Conservation (phyloP, 2,113 vertebrate species). For the Micromys minutus region DNA sequence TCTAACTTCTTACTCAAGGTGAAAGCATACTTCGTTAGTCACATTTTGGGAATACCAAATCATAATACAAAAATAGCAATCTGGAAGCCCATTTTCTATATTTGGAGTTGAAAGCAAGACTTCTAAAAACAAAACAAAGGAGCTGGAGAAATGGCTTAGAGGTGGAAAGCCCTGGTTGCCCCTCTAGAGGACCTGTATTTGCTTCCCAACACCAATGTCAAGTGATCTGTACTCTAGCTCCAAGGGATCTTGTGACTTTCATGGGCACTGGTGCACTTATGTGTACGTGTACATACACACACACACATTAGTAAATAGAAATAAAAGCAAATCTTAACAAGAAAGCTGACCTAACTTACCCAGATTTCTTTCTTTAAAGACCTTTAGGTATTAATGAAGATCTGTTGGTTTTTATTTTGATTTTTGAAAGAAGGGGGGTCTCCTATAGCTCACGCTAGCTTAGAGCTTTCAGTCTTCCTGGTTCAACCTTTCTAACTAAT, state of each 20-base stretch:
- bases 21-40: background rate
- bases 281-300: too few relatives aligned
- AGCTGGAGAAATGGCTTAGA: background rate
- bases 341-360: background rate
- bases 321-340: background rate
- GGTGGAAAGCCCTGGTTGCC: background rate
- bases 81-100: background rate
- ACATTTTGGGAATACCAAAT: background rate
- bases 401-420: background rate
- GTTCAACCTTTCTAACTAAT: background rate
- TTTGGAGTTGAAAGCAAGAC: background rate
- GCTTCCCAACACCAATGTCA: background rate
- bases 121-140: background rate
- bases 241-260: background rate
- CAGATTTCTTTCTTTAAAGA: background rate
- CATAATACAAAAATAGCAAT: background rate
- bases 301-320: background rate
- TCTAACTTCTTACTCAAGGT: background rate
- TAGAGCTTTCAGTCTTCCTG: background rate
- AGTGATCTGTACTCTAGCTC: background rate
- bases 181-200: background rate
- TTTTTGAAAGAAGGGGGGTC: background rate
- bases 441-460: background rate
- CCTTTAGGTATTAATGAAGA: constrained; percentile 9
- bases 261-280: background rate